Base-by-base conservation (phyloP, 2,888 invertebrate genomes). In the Drosophila multiciliata region DNA sequence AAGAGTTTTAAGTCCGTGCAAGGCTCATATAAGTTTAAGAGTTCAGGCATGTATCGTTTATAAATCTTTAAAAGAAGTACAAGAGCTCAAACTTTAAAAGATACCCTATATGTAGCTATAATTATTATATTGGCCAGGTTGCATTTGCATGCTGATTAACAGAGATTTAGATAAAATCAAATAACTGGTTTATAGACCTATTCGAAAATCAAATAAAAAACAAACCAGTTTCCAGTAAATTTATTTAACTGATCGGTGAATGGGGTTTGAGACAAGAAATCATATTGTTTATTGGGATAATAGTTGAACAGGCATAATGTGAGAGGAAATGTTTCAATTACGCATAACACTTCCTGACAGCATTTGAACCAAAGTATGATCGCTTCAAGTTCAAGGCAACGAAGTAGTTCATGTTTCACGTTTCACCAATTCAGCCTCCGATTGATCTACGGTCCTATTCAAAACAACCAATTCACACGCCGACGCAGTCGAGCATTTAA, bases 111-210 rank as follows among this genome's bases (percentile, higher is more conserved):
- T 62, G 6, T 45, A 50, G 20, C 52, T 45, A 61, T 61, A 75
- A 63, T 83, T 73, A 77, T 77, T 58, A 81, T 62, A 53, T 71
- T 81, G 75, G 72, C 57, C 83, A 81, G 74, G 35, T 77, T 84
- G 69, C 74, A 83, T 75, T 81, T 87, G 81, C 76, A 79, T 73
- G 78, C 66, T 78, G 75, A 66, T 75, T 79, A 68, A 77, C 75
- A 52, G 38, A 49, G 58, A 66, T 71, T 75, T 53, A 59, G 54
- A 60, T 64, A 58, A 53, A 45, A 49, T 42, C 60, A 65, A 49
- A 60, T 63, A 82, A 83, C 85, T 69, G 66, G 85, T 83, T 85
- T 68, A 66, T 68, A 57, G 50, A 49, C 29, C 67, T 64, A 55
- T 57, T 71, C 65, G 54, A 81, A 80, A 72, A 57, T 66, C 8